These are phyloP conservation scores for Glossophaga mutica DNA, from an alignment of 2,797 vertebrate species.

Conservation along the genomic window DNA sequence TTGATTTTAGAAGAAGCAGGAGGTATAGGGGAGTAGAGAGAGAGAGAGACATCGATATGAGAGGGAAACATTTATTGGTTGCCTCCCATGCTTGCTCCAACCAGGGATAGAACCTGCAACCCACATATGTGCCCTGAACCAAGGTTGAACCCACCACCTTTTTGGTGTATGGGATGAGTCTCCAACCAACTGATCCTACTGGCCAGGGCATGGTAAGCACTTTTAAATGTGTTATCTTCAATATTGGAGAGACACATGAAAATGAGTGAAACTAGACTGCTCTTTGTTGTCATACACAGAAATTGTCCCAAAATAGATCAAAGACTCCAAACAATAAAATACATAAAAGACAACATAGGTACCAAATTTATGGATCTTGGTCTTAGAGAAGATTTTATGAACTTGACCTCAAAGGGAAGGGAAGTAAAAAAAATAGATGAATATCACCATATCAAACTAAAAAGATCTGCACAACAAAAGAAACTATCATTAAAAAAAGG, in stretches of 20 bases:
- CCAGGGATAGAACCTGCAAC: background rate
- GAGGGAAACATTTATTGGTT: background rate
- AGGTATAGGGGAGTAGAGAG: background rate
- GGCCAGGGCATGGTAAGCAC: background rate
- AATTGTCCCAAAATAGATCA: background rate
- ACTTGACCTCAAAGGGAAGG: background rate
- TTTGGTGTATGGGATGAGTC: background rate
- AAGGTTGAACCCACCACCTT: background rate
- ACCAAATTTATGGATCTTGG: background rate
- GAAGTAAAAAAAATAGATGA: background rate
- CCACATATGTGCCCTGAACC: background rate
- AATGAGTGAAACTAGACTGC: background rate
- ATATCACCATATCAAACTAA: background rate
- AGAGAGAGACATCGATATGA: background rate
- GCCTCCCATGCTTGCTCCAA: background rate
- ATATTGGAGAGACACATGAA: background rate
- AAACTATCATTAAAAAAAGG: background rate
- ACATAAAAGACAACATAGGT: background rate
- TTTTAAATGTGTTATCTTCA: background rate
- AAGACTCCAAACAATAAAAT: background rate
- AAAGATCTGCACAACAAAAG: background rate
- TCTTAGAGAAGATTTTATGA: background rate
- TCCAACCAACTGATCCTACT: background rate
- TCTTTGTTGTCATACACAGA: background rate
- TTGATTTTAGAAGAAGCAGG: background rate